These are phyloP conservation scores for Zelostemma sp. DNA, from an alignment of 1,140 invertebrate genomes.

Conservation along the genomic window DNA sequence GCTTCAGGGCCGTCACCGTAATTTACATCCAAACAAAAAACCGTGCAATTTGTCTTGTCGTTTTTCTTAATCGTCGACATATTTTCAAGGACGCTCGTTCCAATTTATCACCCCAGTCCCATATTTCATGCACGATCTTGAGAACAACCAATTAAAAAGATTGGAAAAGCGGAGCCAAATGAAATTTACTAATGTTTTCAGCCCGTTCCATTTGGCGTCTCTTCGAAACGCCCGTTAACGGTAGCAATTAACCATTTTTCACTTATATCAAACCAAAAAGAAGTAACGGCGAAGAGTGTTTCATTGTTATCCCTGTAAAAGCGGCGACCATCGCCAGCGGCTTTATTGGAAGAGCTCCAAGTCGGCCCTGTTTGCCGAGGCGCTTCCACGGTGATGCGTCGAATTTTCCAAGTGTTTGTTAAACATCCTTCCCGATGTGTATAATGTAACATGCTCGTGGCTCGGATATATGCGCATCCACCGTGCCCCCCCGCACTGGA, in stretches of 20 bases:
- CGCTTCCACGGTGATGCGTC: constrained; percentile 8
- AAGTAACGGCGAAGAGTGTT: constrained; percentile 1
- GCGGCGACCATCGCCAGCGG: not conserved
- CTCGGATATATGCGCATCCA: not conserved
- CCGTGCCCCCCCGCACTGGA: not conserved
- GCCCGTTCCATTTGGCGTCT: not conserved
- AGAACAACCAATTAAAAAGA: not conserved
- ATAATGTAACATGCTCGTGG: constrained; percentile 3
- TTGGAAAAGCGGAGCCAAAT: not conserved
- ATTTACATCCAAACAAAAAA: too few species aligned
- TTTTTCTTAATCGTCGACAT: not conserved
- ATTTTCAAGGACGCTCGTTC: not conserved
- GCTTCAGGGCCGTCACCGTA: too few species aligned
- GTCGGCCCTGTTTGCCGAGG: constrained; percentile 11
- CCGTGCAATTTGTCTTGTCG: not conserved
- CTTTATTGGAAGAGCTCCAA: constrained; percentile 13
- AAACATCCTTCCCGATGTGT: constrained; percentile 10
- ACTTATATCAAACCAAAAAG: not conserved
- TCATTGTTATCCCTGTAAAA: not conserved
- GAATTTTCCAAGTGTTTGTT: constrained; percentile 19
- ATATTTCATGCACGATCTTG: not conserved
- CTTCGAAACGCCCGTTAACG: not conserved
- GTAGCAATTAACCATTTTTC: constrained; percentile 4
- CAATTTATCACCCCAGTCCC: not conserved
- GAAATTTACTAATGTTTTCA: not conserved